A percentile compares a stretch with the other conserved stretches of the same genome.
Evolutionary conservation across 2,113 vertebrate species (phyloP).

Genomic region (Nanger granti): DNA sequence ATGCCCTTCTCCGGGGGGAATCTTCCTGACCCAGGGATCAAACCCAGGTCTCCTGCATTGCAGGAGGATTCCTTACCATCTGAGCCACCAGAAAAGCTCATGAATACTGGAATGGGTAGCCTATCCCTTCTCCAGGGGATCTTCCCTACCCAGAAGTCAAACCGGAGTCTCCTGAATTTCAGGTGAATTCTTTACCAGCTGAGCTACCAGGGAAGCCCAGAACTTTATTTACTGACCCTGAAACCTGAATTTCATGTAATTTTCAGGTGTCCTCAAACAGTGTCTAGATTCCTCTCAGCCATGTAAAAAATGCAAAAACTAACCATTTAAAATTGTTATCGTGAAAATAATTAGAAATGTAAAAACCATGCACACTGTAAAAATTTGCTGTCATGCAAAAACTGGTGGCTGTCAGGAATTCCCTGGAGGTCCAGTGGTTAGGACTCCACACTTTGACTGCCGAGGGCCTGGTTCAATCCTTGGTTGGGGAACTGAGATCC

Average conservation of each 20-base stretch:
- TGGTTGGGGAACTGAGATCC: not conserved
- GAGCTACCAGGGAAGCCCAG: not conserved
- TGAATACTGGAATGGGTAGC: not conserved
- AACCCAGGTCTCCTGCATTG: not conserved
- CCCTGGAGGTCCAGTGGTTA: not conserved
- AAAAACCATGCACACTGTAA: not conserved
- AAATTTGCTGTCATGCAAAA: fast-evolving
- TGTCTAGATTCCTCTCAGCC: not conserved
- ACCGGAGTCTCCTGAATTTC: not conserved
- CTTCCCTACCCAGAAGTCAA: not conserved
- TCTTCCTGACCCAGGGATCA: not conserved
- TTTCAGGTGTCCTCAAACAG: not conserved
- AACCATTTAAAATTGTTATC: not conserved
- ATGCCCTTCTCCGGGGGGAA: not conserved
- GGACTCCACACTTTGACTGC: not conserved
- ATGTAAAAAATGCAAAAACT: not conserved
- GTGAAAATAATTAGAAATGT: not conserved
- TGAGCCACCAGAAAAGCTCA: not conserved
- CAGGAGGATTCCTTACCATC: not conserved
- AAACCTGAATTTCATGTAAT: not conserved
- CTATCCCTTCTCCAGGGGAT: not conserved
- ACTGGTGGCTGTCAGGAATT: not conserved
- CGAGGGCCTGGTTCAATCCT: not conserved
- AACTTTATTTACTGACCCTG: not conserved
- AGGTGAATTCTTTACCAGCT: not conserved